Conservation (phyloP, 2,113 vertebrate species). For the Dascyllus trimaculatus region DNA sequence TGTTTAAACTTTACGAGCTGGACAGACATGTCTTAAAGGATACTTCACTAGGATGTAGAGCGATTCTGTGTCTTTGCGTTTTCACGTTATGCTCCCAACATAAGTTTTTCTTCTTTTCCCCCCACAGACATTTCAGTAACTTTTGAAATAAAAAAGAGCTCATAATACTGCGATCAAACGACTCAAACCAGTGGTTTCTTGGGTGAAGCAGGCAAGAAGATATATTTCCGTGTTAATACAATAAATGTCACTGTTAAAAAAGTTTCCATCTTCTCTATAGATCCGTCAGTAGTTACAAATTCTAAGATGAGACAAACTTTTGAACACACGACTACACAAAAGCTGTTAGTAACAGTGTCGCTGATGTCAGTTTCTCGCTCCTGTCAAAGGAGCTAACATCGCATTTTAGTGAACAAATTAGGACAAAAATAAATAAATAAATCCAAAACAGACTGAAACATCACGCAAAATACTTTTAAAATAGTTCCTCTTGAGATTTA, state of each 20-base stretch:
- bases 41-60: not conserved
- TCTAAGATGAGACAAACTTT: constrained; percentile 6
- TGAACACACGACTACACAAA: constrained; percentile 33
- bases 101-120: constrained; percentile 4
- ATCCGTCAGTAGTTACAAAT: constrained; percentile 17
- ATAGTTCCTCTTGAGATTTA: constrained; percentile 44
- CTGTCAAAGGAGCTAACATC: not conserved
- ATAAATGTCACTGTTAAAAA: constrained; percentile 25
- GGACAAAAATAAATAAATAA: constrained; percentile 11
- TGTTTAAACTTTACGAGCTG: not conserved
- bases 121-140: constrained; percentile 60
- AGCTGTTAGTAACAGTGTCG: constrained; percentile 8
- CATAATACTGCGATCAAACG: constrained; percentile 27
- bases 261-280: not conserved
- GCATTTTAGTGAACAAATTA: constrained; percentile 13
- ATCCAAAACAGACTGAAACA: constrained; percentile 18
- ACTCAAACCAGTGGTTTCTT: constrained; percentile 19
- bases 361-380: constrained; percentile 14
- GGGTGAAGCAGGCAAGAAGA: constrained; percentile 52
- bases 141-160: constrained; percentile 34
- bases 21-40: not conserved
- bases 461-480: constrained; percentile 35
- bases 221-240: constrained; percentile 31
- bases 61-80: too few species aligned
- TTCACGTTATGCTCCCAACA: not conserved